Conservation (phyloP, 2,113 vertebrate genomes). For the Chamaea fasciata region DNA sequence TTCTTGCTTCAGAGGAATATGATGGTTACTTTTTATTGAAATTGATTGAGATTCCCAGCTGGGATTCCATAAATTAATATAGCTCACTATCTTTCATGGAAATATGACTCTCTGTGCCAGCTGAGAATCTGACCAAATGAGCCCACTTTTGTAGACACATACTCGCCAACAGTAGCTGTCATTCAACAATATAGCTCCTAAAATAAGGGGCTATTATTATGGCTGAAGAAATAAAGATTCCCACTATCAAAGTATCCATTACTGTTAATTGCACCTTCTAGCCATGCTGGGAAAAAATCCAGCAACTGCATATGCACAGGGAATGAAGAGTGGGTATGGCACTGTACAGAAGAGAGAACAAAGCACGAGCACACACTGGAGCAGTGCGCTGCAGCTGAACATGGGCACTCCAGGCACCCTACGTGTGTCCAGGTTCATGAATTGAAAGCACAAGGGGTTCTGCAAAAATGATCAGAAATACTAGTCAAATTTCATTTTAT, state of each 20-base stretch:
- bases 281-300: background rate
- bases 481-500: background rate
- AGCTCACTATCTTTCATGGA: background rate
- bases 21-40: slow-evolving; percentile 31
- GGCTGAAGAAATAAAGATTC: slow-evolving; percentile 29
- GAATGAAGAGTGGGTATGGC: background rate
- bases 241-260: slow-evolving; percentile 36
- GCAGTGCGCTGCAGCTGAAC: background rate
- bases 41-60: slow-evolving; percentile 39
- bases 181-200: slow-evolving; percentile 14
- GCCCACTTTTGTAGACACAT: background rate
- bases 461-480: background rate
- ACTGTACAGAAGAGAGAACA: background rate
- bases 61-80: slow-evolving; percentile 38
- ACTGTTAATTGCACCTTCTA: slow-evolving; percentile 42
- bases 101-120: slow-evolving; percentile 5
- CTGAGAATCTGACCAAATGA: slow-evolving; percentile 26
- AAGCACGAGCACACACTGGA: background rate
- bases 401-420: background rate
- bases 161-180: background rate
- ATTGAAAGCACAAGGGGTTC: background rate
- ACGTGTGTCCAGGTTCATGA: background rate
- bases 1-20: slow-evolving; percentile 2
- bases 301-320: background rate
- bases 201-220: background rate